Percentiles rank a stretch among this genome's conserved stretches.
These are phyloP conservation scores for Danio jaintianensis DNA, from an alignment of 2,797 vertebrate genomes.

Conservation along the genomic window DNA sequence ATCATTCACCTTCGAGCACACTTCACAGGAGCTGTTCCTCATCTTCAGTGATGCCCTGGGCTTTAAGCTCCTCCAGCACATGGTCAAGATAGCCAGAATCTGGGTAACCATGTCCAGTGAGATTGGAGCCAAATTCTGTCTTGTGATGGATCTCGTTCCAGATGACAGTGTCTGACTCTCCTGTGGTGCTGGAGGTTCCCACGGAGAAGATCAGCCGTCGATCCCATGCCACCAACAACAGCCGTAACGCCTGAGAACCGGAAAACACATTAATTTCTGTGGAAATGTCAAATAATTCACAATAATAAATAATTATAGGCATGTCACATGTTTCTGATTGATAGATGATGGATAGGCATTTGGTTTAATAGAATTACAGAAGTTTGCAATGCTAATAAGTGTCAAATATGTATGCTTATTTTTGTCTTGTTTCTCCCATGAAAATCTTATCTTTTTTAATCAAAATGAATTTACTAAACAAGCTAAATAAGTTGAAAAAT, in stretches of 20 bases:
- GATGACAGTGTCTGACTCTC: constrained; percentile 93
- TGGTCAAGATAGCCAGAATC: constrained; percentile 92
- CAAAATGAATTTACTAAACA: no score
- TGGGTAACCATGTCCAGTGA: constrained; percentile 92
- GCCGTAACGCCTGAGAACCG: constrained; percentile 82
- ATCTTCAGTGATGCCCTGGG: constrained; percentile 90
- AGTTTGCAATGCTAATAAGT: no score
- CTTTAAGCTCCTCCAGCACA: constrained; percentile 89
- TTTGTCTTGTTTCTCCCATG: no score
- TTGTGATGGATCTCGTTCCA: constrained; percentile 97
- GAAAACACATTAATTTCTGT: background rate
- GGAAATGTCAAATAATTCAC: background rate
- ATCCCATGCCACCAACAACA: constrained; percentile 93
- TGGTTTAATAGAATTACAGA: no score
- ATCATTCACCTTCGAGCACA: background rate
- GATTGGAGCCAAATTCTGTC: constrained; percentile 94
- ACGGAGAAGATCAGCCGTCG: constrained; percentile 92
- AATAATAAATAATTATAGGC: no score
- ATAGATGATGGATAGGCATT: no score
- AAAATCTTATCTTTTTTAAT: no score
- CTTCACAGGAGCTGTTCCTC: constrained; percentile 63
- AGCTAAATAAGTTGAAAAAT: no score
- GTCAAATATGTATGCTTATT: no score
- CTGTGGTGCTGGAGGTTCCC: constrained; percentile 92
- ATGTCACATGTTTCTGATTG: no score